Evolutionary conservation across 2,113 vertebrate species (phyloP).

Genomic region (Circaetus cinerascens): DNA sequence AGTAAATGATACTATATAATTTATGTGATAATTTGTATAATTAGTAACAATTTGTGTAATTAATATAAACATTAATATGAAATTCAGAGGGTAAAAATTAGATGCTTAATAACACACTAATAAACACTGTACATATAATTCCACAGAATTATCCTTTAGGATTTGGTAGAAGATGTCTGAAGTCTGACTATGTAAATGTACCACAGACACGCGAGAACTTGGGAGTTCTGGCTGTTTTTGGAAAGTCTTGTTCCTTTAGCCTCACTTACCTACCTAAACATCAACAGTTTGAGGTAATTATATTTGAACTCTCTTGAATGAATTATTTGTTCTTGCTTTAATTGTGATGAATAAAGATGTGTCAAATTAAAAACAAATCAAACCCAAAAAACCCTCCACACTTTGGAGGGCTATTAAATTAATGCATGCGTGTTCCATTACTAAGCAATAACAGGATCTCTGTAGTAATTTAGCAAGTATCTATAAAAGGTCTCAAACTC

Average conservation of each 20-base stretch:
- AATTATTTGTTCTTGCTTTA: neutral
- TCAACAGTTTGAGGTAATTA: neutral
- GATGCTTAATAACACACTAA: neutral
- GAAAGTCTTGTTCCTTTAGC: neutral
- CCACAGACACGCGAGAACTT: fast-evolving
- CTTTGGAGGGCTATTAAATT: neutral
- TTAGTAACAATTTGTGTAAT: neutral
- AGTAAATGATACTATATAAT: neutral
- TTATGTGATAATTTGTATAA: neutral
- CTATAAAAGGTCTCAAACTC: neutral
- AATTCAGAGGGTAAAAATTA: neutral
- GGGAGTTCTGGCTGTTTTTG: neutral
- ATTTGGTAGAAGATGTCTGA: neutral
- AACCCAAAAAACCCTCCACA: neutral
- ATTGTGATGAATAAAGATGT: neutral
- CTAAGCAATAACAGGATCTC: neutral
- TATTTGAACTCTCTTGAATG: neutral
- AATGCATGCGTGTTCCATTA: neutral
- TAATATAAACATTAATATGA: neutral
- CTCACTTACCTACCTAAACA: neutral
- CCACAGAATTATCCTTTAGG: neutral
- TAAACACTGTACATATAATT: neutral
- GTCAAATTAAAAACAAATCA: neutral
- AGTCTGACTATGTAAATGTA: neutral
- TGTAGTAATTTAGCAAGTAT: neutral